Conservation (phyloP, 1,140 invertebrate species). For the Drosophila arawakana region DNA sequence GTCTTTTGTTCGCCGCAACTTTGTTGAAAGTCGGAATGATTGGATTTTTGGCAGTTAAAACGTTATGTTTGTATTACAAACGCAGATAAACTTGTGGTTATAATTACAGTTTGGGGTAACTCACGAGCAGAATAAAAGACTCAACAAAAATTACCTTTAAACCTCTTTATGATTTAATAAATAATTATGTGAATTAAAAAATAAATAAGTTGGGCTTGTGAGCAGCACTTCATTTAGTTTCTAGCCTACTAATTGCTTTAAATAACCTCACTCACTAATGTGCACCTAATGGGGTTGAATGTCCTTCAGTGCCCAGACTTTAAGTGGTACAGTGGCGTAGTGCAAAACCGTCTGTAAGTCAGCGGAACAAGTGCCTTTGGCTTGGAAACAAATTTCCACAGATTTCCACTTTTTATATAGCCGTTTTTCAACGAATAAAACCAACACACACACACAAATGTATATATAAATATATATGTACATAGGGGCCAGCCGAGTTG, state of each 20-base stretch:
- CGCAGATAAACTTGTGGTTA: no score
- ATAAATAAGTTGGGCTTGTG: no score
- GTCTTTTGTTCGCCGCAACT: background rate
- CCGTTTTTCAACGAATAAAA: slow-evolving; percentile 21
- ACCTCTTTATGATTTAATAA: background rate
- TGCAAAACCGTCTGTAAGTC: slow-evolving; percentile 5
- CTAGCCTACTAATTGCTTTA: no score
- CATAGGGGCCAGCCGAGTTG: slow-evolving; percentile 21
- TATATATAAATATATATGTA: background rate
- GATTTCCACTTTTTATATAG: slow-evolving; percentile 70
- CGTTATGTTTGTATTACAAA: background rate
- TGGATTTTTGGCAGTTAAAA: slow-evolving; percentile 5
- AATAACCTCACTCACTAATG: background rate
- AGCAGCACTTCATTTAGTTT: no score
- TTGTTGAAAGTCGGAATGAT: slow-evolving; percentile 25
- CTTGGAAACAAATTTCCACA: slow-evolving; percentile 64
- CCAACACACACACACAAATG: slow-evolving; percentile 16
- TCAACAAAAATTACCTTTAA: background rate
- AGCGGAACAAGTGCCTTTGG: slow-evolving; percentile 50
- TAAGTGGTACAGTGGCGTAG: background rate
- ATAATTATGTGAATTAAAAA: no score
- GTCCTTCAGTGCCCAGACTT: background rate
- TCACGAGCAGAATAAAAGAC: no score
- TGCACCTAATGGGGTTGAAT: background rate
- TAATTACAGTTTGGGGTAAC: background rate